Percentiles rank a stretch among this genome's conserved stretches.
phyloP scores from a whole-genome alignment of 2,888 invertebrate genomes.

The Geotrupes spiniger region DNA sequence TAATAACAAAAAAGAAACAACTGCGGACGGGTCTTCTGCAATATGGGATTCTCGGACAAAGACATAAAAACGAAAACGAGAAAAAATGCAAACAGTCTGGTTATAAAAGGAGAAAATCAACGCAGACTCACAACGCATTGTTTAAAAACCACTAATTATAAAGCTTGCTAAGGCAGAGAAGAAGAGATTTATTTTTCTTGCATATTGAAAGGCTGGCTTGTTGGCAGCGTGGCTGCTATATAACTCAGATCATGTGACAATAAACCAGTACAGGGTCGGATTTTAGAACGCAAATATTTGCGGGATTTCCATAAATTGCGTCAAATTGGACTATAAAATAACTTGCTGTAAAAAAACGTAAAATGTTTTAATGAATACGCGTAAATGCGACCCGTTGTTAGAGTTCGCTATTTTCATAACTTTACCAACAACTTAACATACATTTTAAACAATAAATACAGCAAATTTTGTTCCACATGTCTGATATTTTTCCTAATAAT shows the following conservation, averaged over 20 bases:
- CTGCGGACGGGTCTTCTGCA: no score
- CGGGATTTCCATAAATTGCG: no score
- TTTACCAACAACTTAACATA: no score
- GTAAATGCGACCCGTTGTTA: no score
- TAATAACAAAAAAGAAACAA: no score
- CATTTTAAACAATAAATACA: no score
- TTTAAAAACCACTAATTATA: conserved; percentile 52
- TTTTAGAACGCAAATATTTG: conserved; percentile 6
- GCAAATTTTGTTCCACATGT: no score
- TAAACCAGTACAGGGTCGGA: conserved; percentile 23
- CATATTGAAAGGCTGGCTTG: conserved; percentile 50
- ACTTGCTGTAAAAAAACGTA: no score
- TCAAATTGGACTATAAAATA: no score
- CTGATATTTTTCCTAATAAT: no score
- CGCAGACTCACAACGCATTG: conserved; percentile 41
- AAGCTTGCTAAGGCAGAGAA: conserved; percentile 41
- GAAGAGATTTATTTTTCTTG: conserved; percentile 52
- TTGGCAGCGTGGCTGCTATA: conserved; percentile 47
- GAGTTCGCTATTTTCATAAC: no score
- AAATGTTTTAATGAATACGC: no score
- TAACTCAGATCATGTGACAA: conserved; percentile 51
- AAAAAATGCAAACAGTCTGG: background rate
- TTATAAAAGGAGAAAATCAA: background rate
- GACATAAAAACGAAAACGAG: background rate
- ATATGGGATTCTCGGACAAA: conserved; percentile 1